Evolutionary conservation across 1,140 invertebrate genomes (phyloP).

Genomic region (Octopus sinensis): DNA sequence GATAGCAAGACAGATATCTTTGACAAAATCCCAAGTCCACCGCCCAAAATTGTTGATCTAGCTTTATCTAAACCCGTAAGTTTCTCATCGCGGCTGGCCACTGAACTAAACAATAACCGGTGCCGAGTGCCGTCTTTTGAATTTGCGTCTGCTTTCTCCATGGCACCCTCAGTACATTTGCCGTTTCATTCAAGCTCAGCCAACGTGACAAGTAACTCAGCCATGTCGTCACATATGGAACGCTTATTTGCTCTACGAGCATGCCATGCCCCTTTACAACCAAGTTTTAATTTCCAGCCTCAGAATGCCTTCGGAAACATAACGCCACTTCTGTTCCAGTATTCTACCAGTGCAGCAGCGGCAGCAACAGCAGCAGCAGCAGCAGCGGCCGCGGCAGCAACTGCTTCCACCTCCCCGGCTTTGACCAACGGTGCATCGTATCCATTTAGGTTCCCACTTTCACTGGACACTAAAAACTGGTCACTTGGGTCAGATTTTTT

Average conservation of each 20-base stretch:
- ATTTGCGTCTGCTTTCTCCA: constrained; percentile 15
- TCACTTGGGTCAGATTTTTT: neutral
- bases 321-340: constrained; percentile 1
- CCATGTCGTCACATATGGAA: constrained; percentile 7
- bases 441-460: constrained; percentile 2
- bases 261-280: neutral
- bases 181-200: constrained; percentile 15
- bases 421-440: neutral
- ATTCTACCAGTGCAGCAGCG: neutral
- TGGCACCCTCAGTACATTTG: constrained; percentile 27
- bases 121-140: constrained; percentile 18
- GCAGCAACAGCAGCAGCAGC: neutral
- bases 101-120: constrained; percentile 28
- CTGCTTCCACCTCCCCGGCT: neutral
- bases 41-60: constrained; percentile 50
- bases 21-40: constrained; percentile 52
- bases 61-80: constrained; percentile 18
- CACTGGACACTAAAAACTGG: constrained; percentile 9
- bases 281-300: neutral
- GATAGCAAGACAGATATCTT: constrained; percentile 38
- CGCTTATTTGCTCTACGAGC: neutral
- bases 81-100: constrained; percentile 32
- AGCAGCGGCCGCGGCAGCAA: neutral
- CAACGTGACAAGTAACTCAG: neutral
- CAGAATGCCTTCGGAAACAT: neutral